Base-by-base conservation (phyloP, 2,888 invertebrate genomes). In the Escarpia spicata region DNA sequence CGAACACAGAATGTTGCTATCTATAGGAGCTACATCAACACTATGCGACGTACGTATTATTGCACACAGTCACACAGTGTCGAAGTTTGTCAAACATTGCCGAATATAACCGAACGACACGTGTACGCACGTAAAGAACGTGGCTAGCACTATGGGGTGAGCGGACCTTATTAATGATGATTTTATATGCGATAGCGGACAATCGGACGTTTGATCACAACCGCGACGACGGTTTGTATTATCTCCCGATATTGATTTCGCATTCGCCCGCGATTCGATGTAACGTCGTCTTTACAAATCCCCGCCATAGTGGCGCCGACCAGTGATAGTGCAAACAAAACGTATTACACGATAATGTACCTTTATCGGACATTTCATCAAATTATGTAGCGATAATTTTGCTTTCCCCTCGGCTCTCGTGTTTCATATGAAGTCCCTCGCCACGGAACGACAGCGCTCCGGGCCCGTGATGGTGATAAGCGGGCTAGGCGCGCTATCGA, bases 111-210 rank as follows among this genome's bases (percentile, higher is more conserved):
- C 75, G n/a, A 75, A 75, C 75, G 75, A 75, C 75, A 75, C 75
- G 75, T 75, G 75, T 75, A 75, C n/a, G 19, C 26, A 75, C 26
- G 26, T 26, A 75, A 75, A 75, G 75, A 75, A 6, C 75, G 75
- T 26, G 19, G 75, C 75, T 75, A 2, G 60, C 60, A 4, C 75
- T 75, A 6, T 6, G n/a, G 75, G 19, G 75, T 52, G 6, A n/a
- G 75, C 26, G 75, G 26, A 75, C n/a, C 75, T 75, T n/a, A 75
- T 75, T 75, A 75, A 75, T n/a, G 75, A 26, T 75, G 75, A 75
- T 75, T 75, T 75, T n/a, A 75, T 75, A 75, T 75, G 75, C 75
- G 75, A 75, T 75, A 75, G 75, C 75, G 75, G 75, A 75, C 75
- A 75, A n/a, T 75, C 26, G n/a, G 75, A 6, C 75, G 75, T 19